Base-by-base conservation (phyloP, 2,797 vertebrate species). In the Chelmon rostratus region DNA sequence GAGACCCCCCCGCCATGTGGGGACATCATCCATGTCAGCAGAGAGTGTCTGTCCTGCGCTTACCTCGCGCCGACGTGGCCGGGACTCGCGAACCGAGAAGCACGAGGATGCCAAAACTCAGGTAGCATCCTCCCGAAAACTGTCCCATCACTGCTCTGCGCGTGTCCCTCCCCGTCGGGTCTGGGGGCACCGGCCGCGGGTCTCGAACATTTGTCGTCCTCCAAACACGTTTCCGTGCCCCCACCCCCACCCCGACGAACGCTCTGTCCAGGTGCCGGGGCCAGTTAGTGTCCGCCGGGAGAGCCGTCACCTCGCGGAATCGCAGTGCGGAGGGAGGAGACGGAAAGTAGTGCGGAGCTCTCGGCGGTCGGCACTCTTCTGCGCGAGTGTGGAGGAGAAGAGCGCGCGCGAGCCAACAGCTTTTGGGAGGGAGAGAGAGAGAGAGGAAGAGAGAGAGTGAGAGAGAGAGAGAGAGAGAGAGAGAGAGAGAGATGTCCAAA, bases 101-200 rank as follows among this genome's bases (percentile, higher is more conserved):
- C 84, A 86, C 82, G 76, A 94, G 88, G 88, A 91, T 52, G 88
- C 88, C 86, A 54, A 91, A 91, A 91, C 68, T 93, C 86, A 82
- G 53, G 90, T 86, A 88, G 85, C 89, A 84, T 92, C 91, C 93
- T 77, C 88, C 85, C 54, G 87, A 89, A 67, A 93, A 88, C 86
- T 90, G 95, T 94, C 94, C 95, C 95, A 95, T 95, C 91, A 91
- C 92, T 81, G 92, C 88, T 74, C 75, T 18, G 88, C 81, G 84
- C 0, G 84, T 69, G 81, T 85, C 83, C 89, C 83, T 91, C 87
- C 92, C 89, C 87, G 42, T 15, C 86, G 85, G 88, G 79, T 88
- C 90, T 67, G 86, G 91, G 90, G 85, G 69, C 85, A 78, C 84
- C 72, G 85, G 87, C 40, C 68, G 76, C 82, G 89, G 92, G 70